Evolutionary conservation across 2,113 vertebrate genomes (phyloP).

Genomic region (Mystacornis crossleyi): DNA sequence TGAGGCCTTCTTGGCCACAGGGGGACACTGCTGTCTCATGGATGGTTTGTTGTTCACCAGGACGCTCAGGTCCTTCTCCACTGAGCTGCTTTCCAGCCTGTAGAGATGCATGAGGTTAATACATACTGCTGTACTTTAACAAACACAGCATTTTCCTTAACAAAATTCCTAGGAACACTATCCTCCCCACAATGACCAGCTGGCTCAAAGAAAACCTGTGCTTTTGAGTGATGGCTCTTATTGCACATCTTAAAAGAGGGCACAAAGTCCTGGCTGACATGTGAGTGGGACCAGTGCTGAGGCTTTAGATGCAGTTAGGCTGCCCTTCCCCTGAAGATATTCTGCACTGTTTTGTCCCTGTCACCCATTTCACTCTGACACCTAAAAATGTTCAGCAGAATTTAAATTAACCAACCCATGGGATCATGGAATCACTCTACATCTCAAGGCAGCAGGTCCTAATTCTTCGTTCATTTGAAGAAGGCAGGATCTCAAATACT

Average conservation of each 20-base stretch:
- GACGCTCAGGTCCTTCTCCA: neutral
- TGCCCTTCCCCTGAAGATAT: neutral
- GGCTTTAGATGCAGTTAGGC: neutral
- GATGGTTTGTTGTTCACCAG: neutral
- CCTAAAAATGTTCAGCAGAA: neutral
- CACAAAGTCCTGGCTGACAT: neutral
- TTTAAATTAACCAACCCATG: neutral
- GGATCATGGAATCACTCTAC: neutral
- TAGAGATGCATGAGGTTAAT: neutral
- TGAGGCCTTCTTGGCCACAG: too few species aligned
- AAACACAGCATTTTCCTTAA: neutral
- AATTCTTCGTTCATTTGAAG: neutral
- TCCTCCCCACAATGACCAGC: neutral
- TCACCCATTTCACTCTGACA: neutral
- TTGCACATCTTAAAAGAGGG: neutral
- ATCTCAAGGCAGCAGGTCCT: neutral
- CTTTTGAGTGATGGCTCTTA: neutral
- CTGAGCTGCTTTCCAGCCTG: neutral
- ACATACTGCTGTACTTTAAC: neutral
- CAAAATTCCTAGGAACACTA: neutral
- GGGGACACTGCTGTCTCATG: neutral
- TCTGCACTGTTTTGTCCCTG: neutral
- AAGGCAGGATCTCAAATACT: neutral
- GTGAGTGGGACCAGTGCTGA: neutral
- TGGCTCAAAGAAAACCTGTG: neutral